phyloP scores from a whole-genome alignment of 2,888 invertebrate genomes.

The Scaptomyza cyrtandrae region DNA sequence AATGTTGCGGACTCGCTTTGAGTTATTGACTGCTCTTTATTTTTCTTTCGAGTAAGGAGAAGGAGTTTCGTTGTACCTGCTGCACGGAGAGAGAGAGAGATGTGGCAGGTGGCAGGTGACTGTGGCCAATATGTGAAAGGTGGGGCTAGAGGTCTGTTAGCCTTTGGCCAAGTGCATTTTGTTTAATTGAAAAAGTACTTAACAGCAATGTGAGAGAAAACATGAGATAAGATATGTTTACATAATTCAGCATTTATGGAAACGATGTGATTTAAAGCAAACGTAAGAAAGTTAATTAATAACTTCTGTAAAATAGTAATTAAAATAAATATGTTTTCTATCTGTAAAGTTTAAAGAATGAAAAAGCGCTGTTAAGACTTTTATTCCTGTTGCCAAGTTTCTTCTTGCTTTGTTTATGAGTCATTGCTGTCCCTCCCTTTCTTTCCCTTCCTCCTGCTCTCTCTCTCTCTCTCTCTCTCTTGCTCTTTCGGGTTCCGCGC shows the following conservation, averaged over 20 bases:
- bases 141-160: slow-evolving; percentile 42
- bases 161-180: slow-evolving; percentile 22
- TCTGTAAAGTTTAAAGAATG: not conserved
- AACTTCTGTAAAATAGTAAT: not conserved
- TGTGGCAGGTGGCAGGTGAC: slow-evolving; percentile 14
- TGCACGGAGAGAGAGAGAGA: slow-evolving; percentile 10
- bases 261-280: not conserved
- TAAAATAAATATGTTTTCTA: not conserved
- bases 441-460: not conserved
- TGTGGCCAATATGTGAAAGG: slow-evolving; percentile 43
- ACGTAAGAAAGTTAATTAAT: not conserved
- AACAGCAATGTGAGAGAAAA: not conserved
- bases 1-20: slow-evolving; percentile 42
- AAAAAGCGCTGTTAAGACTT: not conserved
- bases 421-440: not conserved
- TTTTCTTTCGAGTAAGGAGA: slow-evolving; percentile 9
- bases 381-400: not conserved
- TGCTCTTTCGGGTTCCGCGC: not conserved
- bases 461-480: not conserved
- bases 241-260: not conserved
- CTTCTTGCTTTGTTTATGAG: not conserved
- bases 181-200: slow-evolving; percentile 32
- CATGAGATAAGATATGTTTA: not conserved
- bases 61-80: slow-evolving; percentile 6
- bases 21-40: slow-evolving; percentile 48